These are phyloP conservation scores for Corythornis vintsioides DNA, from an alignment of 2,113 vertebrate genomes.

Conservation along the genomic window DNA sequence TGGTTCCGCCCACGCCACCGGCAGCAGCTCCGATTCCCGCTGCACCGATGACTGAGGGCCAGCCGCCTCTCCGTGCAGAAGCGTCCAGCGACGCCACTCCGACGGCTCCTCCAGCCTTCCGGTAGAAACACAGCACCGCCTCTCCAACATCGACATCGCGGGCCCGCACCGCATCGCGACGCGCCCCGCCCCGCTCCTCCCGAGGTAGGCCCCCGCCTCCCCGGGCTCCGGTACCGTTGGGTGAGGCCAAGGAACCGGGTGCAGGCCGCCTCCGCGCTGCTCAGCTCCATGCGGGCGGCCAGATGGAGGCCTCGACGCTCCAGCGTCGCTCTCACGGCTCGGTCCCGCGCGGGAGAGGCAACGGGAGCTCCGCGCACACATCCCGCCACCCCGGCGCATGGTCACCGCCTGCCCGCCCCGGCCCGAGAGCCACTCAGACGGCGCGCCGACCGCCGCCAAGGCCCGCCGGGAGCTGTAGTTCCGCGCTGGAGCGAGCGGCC, in stretches of 20 bases:
- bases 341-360: not conserved
- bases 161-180: not conserved
- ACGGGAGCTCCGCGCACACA: not conserved
- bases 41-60: not conserved
- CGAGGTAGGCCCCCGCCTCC: not conserved
- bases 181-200: not conserved
- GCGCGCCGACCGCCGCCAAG: not conserved
- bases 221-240: constrained; percentile 27
- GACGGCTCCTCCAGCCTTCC: not conserved
- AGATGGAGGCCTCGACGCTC: not conserved
- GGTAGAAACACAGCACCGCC: not conserved
- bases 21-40: not conserved
- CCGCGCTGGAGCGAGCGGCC: not conserved
- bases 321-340: not conserved
- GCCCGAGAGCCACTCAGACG: not conserved
- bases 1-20: not conserved
- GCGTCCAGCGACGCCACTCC: not conserved
- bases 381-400: not conserved
- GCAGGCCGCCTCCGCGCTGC: not conserved
- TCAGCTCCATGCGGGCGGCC: constrained; percentile 14
- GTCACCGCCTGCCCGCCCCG: not conserved
- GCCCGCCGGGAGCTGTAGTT: constrained; percentile 44
- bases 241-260: constrained; percentile 22
- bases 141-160: not conserved
- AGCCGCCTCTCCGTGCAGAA: not conserved